Base-by-base conservation (phyloP, 2,113 vertebrate genomes). In the Catharus minimus region DNA sequence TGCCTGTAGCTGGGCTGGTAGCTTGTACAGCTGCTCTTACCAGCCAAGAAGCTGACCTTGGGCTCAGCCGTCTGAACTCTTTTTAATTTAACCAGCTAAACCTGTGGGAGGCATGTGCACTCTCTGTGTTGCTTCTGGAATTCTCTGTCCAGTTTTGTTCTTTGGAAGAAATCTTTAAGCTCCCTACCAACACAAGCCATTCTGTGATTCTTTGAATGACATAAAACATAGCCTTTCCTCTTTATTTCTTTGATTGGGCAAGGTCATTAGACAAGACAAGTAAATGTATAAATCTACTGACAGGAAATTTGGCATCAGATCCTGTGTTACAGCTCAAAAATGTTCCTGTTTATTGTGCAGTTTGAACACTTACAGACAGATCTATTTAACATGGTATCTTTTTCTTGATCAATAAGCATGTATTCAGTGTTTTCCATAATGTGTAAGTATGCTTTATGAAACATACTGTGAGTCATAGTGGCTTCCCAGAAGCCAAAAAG, bases 21-120 rank as follows among this genome's bases (percentile, higher is more conserved):
- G 44, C 33, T 80, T 27, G 12, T 22, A 36, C 10, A 55, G 49
- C 49, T 60, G 19, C 28, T 78, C n/a, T 27, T 38, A 13, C 5
- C 22, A 65, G 41, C 30, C 21, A 20, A 47, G 30, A 21, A 61
- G 27, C 57, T 74, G 52, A 43, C 52, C 24, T 86, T 66, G 47
- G 7, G 13, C 81, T 93, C 72, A 62, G 53, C 15, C 23, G 11
- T 19, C 33, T 58, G 24, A 87, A 12, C 22, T 46, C 33, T 50
- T 32, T 38, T 38, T 26, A 10, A 61, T 79, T 75, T 36, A 66
- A 32, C 12, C n/a, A 65, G 53, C n/a, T 66, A 3, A 64, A 73
- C 11, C 13, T 22, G 0, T 14, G 20, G 15, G 77, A 64, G 32
- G 23, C 3, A 1, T 8, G 27, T 38, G 28, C 7, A 7, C 24